Conservation (phyloP, 35 echinoderm and acorn worm species). For the Eucidaris tribuloides region DNA sequence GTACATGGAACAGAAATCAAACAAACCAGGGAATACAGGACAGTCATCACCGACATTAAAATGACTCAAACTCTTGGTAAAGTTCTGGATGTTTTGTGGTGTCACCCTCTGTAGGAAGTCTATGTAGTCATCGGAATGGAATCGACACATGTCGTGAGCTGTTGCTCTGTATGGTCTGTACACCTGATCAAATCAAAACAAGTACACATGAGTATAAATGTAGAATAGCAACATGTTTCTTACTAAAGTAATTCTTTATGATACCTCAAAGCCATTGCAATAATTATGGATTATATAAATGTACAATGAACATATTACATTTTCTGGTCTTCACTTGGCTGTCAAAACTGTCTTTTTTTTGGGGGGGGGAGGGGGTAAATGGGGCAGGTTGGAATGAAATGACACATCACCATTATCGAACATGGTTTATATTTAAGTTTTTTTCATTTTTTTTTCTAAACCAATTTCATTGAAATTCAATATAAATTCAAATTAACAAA, state of each 20-base stretch:
- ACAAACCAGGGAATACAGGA: slow-evolving; percentile 96
- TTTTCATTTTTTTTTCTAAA: no score
- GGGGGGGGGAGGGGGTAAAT: neutral
- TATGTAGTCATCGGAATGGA: slow-evolving; percentile 98
- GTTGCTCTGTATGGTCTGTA: slow-evolving; percentile 95
- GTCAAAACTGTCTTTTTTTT: no score
- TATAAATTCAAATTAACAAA: no score
- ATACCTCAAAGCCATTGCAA: neutral
- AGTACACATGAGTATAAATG: neutral
- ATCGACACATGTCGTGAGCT: slow-evolving; percentile 97
- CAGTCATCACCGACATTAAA: slow-evolving; percentile 99
- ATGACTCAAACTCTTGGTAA: slow-evolving; percentile 91
- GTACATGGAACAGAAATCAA: slow-evolving; percentile 99
- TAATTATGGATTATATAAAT: no score
- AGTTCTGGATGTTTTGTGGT: slow-evolving; percentile 98
- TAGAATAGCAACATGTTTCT: neutral
- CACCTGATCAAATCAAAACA: slow-evolving; percentile 69
- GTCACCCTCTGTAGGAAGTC: slow-evolving; percentile 95
- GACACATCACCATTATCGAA: neutral
- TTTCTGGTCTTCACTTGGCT: no score
- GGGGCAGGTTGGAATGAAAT: neutral
- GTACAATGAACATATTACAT: no score
- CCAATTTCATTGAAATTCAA: no score
- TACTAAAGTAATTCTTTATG: neutral
- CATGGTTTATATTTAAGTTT: no score